A percentile compares a stretch with the other conserved stretches of the same genome.
Conservation (phyloP, 2,113 vertebrate species). For the Poeciliopsis occidentalis region DNA sequence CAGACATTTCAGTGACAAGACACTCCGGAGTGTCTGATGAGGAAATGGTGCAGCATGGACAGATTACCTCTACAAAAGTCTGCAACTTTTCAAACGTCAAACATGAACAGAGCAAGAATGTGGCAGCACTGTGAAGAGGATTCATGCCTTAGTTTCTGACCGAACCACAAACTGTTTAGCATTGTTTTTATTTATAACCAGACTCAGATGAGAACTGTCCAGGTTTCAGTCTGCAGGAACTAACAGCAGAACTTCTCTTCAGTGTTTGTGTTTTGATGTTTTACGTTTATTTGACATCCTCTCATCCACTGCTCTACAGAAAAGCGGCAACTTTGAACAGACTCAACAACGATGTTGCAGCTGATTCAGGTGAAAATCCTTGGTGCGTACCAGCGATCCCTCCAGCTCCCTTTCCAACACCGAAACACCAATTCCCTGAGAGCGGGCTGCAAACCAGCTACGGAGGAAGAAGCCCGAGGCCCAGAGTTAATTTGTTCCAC, state of each 20-base stretch:
- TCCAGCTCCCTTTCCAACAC: slow-evolving; percentile 9
- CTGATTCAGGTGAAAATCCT: neutral
- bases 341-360: slow-evolving; percentile 1
- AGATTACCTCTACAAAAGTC: neutral
- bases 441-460: neutral
- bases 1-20: neutral
- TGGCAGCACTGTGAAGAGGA: neutral
- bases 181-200: neutral
- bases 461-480: slow-evolving; percentile 1
- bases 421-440: neutral
- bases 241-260: no score
- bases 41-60: neutral
- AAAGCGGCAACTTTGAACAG: slow-evolving; percentile 14
- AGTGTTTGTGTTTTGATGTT: no score
- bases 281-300: neutral
- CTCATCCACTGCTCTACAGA: neutral
- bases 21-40: neutral
- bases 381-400: slow-evolving; percentile 1
- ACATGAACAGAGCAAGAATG: neutral
- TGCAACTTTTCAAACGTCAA: neutral
- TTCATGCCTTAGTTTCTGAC: neutral
- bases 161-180: neutral
- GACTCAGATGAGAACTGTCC: neutral
- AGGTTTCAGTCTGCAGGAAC: neutral
- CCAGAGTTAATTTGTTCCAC: slow-evolving; percentile 22